Base-by-base conservation (phyloP, 2,888 invertebrate species). In the Agelastica alni region DNA sequence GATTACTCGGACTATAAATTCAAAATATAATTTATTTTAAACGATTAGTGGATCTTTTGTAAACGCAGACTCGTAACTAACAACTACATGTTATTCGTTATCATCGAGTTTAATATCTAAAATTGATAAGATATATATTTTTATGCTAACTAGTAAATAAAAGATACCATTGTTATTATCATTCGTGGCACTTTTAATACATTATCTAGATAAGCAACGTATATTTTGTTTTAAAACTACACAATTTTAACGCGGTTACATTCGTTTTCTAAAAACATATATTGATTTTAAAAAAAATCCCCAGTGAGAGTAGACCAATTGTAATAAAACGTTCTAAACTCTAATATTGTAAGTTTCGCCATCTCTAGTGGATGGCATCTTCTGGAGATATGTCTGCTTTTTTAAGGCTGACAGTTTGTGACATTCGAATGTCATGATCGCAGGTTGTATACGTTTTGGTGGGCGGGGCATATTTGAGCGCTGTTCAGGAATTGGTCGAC, bases 61-160 rank as follows among this genome's bases (percentile, higher is more conserved):
- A 55, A 31, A 56, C 42, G 51, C 37, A 56, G 51, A 56, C 56
- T 47, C 36, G 47, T 26, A 53, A 51, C 48, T 48, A 48, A 44
- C 48, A 48, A 52, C 44, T 53, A 46, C 44, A 49, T 45, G 43
- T 46, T 49, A 51, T 47, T 39, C 30, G 37, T 57, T 55, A 57
- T 55, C 55, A 47, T 34, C 17, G 52, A 54, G 56, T 54, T 54
- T 51, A 43, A 49, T 55, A 57, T 54, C 55, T 45, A 28, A 22
- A 30, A 6, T 32, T 22, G 63, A 64, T 64, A 64, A 66, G 60
- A 61, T 59, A 59, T 46, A 57, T 68, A 68, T 68, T 67, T 64
- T 66, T 66, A 64, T 66, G 55, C 60, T 60, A 59, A 61, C 62
- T 61, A 62, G 64, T 63, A 65, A 63, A 63, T 65, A 64, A 62